Evolutionary conservation across 2,797 vertebrate genomes (phyloP), one percentile per base, ranked within the genome.

Genomic region (Masticophis lateralis): DNA sequence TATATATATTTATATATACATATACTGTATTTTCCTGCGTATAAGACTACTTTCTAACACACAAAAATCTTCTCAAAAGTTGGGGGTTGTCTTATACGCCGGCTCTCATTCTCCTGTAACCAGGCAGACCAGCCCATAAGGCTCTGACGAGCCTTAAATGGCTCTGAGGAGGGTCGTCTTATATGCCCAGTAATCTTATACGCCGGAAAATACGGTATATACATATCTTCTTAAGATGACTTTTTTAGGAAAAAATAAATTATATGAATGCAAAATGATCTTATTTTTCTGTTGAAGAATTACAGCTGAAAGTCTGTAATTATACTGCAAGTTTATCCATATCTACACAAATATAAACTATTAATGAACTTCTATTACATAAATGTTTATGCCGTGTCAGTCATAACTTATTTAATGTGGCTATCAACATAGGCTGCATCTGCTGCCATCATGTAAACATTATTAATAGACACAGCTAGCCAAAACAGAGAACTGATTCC

Each of bases 361-460:
- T 59, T 43, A 43, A 27, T 60, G 55, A 37, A 57, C 13, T 83
- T 59, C 10, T 47, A 13, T 8, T 47, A 32, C n/a, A 20, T 51
- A 55, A 43, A n/a, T 63, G 3, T 74, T 27, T 55, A 63, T 90
- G 63, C 16, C 6, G 20, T n/a, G 8, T 51, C 89, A 53, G 47
- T 16, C 18, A 53, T 51, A 69, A 90, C n/a, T 16, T 66, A 5
- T 90, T 66, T 90, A 74, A 69, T 57, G 8, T 69, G 2, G 60
- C 43, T 57, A 59, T 69, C 51, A 57, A 37, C 43, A 7, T 47
- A 69, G 27, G 57, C 69, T 66, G 25, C 79, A 55, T 79, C 47
- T n/a, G 25, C 90, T 8, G 11, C 2, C 2, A 92, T 86, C 66
- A 53, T 88, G 28, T 94, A 94, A 95, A 16, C 37, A 69, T 53